Conservation (phyloP, 2,797 vertebrate species). For the Tokudaia muenninki region DNA sequence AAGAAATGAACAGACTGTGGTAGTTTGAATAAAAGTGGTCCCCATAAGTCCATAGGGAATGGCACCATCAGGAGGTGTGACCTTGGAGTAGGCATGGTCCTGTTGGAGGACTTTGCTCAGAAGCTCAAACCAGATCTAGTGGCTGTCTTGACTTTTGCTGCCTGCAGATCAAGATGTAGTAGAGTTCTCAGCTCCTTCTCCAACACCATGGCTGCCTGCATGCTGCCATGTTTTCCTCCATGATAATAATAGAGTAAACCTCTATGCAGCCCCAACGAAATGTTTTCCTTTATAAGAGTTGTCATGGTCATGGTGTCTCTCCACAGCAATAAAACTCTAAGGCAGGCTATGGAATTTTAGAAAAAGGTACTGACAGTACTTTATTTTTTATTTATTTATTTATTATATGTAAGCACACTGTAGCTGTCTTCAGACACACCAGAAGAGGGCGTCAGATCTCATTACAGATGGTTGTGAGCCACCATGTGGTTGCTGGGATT, state of each 20-base stretch:
- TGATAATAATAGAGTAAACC: neutral
- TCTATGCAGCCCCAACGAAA: neutral
- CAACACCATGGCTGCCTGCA: neutral
- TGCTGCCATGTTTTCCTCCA: neutral
- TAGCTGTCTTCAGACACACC: too few relatives aligned
- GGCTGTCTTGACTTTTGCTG: neutral
- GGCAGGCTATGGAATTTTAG: neutral
- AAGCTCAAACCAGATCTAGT: neutral
- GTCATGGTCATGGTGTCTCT: neutral
- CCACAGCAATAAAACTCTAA: neutral
- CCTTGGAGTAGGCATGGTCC: neutral
- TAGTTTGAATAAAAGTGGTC: neutral
- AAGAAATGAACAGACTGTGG: neutral
- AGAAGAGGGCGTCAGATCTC: too few relatives aligned
- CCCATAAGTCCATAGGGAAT: neutral
- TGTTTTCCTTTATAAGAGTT: neutral
- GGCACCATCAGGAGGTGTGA: neutral
- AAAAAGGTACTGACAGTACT: neutral
- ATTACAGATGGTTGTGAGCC: too few relatives aligned
- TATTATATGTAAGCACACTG: too few relatives aligned
- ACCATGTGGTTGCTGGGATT: too few relatives aligned
- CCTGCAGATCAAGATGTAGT: neutral
- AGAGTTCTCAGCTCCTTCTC: neutral
- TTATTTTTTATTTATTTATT: too few relatives aligned
- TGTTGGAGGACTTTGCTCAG: neutral